Evolutionary conservation across 2,797 vertebrate genomes (phyloP).

Genomic region (Calcarius lapponicus): DNA sequence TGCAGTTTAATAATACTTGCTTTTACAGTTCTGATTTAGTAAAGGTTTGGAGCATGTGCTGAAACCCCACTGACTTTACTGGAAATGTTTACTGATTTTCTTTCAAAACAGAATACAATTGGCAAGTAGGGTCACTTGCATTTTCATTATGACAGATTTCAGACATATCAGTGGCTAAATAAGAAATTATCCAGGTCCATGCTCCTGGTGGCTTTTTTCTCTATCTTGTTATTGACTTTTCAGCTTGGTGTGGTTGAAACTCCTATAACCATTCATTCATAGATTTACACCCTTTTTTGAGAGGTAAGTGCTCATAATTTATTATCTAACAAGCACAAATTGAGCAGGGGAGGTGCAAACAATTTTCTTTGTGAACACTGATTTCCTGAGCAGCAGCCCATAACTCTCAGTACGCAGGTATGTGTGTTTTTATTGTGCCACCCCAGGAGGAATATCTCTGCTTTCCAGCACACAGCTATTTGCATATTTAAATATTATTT

Average conservation of each 20-base stretch:
- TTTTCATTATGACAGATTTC: not conserved
- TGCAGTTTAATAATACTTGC: not conserved
- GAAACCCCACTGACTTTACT: not conserved
- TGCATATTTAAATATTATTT: not conserved
- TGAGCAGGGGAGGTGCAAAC: not conserved
- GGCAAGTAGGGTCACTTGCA: not conserved
- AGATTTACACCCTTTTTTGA: not conserved
- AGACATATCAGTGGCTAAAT: not conserved
- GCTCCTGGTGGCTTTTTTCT: not conserved
- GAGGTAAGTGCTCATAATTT: not conserved
- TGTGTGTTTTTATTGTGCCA: not conserved
- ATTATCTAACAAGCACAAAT: not conserved
- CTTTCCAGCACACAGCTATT: not conserved
- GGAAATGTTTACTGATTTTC: not conserved
- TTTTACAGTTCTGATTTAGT: not conserved
- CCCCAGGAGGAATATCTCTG: not conserved
- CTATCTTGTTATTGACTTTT: not conserved
- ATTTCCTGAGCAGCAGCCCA: not conserved
- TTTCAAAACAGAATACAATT: not conserved
- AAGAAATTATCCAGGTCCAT: not conserved
- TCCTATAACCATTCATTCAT: not conserved
- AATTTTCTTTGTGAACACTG: not conserved
- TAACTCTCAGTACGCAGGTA: not conserved
- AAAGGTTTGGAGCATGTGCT: not conserved
- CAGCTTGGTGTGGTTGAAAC: not conserved